Base-by-base conservation (phyloP, 2,113 vertebrate species). In the Zapornia atra region DNA sequence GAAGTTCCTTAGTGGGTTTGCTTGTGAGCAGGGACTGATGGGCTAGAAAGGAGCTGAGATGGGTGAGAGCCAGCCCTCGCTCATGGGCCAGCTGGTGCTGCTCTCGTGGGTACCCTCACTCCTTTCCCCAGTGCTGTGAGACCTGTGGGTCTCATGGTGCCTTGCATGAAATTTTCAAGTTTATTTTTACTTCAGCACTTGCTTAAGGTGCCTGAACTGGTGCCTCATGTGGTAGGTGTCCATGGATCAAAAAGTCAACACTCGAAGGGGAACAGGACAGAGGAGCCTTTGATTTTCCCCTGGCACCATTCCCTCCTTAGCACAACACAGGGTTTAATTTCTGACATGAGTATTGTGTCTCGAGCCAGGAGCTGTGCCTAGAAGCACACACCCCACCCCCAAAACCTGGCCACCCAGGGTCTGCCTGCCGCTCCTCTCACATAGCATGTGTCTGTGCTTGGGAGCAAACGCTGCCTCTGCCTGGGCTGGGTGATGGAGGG, bases 81-180 rank as follows among this genome's bases (percentile, higher is more conserved):
- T 24, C 12, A 3, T 0, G 0, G 59, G 38, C 6, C 0, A 1
- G 10, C 18, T 69, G 16, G 3, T 54, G 6, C 7, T 16, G 1
- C 3, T 42, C 7, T 38, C 68, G 5, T 20, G 12, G 69, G 34
- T 60, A 64, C 13, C 56, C 26, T 38, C 21, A 6, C n/a, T 78
- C 29, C 20, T 22, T 13, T 12, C 65, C 2, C 1, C 5, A 3
- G 31, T 60, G 38, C n/a, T 9, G 18, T 44, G 36, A 60, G 48
- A 33, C 1, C 46, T 2, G 6, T 0, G 14, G 38, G 1, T 5
- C 36, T 44, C 0, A 3, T 12, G n/a, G 38, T 31, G 29, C 19
- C 9, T 31, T 26, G 28, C 44, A 46, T 18, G 17, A 46, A 14
- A 16, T 54, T 76, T 31, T 54, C 66, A 76, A 11, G 28, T 54